Percentiles rank a stretch among this genome's conserved stretches.
Conservation (phyloP, 2,797 vertebrate genomes). For the Clarias platycephalus region DNA sequence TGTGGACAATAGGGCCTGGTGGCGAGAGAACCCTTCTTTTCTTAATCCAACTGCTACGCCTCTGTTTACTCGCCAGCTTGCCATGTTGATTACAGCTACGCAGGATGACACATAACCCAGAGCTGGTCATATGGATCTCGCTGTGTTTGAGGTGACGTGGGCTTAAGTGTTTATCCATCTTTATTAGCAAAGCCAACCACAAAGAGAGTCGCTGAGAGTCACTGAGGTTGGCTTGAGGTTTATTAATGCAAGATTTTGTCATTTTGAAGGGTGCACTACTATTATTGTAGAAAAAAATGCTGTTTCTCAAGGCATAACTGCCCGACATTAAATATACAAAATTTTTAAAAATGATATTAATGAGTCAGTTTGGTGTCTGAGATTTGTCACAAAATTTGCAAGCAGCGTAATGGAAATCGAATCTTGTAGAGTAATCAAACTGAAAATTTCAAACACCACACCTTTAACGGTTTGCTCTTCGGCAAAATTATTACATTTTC, state of each 20-base stretch:
- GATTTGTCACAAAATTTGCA: slow-evolving; percentile 12
- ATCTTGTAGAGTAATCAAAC: neutral
- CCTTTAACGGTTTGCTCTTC: neutral
- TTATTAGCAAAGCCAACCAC: neutral
- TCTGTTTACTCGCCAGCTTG: slow-evolving; percentile 40
- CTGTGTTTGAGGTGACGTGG: slow-evolving; percentile 7
- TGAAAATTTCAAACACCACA: neutral
- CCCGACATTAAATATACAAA: neutral
- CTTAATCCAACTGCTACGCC: slow-evolving; percentile 37
- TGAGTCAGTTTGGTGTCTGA: neutral
- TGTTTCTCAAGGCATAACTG: neutral
- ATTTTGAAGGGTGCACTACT: neutral
- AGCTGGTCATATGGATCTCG: slow-evolving; percentile 29
- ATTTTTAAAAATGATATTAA: neutral
- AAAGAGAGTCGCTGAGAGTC: neutral
- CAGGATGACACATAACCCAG: neutral
- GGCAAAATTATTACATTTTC: neutral
- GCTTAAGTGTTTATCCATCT: neutral
- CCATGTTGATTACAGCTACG: slow-evolving; percentile 35
- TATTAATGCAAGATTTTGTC: neutral
- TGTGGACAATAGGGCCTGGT: slow-evolving; percentile 48
- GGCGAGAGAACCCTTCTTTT: slow-evolving; percentile 30
- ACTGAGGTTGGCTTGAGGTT: neutral
- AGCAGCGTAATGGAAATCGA: slow-evolving; percentile 40
- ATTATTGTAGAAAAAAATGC: neutral